Evolutionary conservation across 2,113 vertebrate genomes (phyloP).

Genomic region (Melanerpes formicivorus): DNA sequence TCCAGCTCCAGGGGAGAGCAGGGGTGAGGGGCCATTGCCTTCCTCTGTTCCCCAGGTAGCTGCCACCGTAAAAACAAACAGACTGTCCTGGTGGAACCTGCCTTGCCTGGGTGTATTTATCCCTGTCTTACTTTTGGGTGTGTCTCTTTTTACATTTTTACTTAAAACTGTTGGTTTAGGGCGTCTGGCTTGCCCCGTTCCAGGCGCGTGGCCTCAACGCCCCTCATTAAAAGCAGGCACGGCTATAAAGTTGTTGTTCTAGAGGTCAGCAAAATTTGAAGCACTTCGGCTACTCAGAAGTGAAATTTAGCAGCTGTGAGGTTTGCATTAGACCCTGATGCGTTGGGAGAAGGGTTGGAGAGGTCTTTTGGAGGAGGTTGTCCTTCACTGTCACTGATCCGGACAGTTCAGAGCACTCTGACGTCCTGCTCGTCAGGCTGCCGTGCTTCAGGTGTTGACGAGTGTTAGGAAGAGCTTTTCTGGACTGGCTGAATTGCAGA

Average conservation of each 20-base stretch:
- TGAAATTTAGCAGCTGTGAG: constrained; percentile 34
- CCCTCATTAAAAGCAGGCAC: not conserved
- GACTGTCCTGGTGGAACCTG: constrained; percentile 44
- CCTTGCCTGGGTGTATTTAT: constrained; percentile 46
- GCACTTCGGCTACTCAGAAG: constrained; percentile 47
- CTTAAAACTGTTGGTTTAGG: constrained; percentile 35
- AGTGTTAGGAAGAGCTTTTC: constrained; percentile 51
- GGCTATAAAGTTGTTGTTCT: constrained; percentile 12
- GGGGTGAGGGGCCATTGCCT: not conserved
- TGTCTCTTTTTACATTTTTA: constrained; percentile 58
- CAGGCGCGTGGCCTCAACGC: not conserved
- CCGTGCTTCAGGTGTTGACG: not conserved
- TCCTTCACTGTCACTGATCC: not conserved
- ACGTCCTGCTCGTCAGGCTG: not conserved
- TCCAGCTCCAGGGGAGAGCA: not conserved
- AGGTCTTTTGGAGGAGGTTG: not conserved
- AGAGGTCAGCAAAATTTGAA: constrained; percentile 49
- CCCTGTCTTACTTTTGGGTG: constrained; percentile 53
- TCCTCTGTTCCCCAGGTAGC: constrained; percentile 41
- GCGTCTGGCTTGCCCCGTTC: constrained; percentile 42
- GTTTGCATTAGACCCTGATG: not conserved
- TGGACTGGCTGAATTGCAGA: constrained; percentile 10
- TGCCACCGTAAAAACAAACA: constrained; percentile 29
- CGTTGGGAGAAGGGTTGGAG: constrained; percentile 10
- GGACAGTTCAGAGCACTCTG: constrained; percentile 4